These are phyloP conservation scores for Paedocypris micromegethes DNA, from an alignment of 2,797 vertebrate species.

Conservation along the genomic window DNA sequence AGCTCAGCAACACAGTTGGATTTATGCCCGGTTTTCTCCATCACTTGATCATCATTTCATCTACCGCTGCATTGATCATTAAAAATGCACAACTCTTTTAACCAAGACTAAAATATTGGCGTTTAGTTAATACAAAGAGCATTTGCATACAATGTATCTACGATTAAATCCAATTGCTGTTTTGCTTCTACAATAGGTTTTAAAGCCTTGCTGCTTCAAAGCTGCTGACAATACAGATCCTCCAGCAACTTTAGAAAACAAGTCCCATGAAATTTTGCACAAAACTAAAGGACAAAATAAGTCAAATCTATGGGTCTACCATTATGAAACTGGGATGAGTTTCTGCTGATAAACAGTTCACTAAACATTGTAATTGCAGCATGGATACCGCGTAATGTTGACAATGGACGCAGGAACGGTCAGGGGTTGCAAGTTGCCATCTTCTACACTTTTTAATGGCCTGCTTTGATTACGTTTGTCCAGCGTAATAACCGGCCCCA, in stretches of 20 bases:
- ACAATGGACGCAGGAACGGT: conserved; percentile 9
- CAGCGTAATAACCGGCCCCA: conserved; percentile 41
- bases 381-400: neutral
- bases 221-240: neutral
- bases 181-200: neutral
- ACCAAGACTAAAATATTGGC: neutral
- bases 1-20: neutral
- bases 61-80: conserved; percentile 1
- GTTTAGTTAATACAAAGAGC: no score
- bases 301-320: conserved; percentile 16
- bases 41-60: neutral
- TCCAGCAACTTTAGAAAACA: conserved; percentile 9
- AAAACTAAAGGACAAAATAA: conserved; percentile 10
- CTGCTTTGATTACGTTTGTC: conserved; percentile 20
- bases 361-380: conserved; percentile 5
- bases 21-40: conserved; percentile 8
- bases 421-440: conserved; percentile 1
- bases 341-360: conserved; percentile 6
- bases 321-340: conserved; percentile 10
- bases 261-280: neutral
- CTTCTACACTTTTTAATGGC: conserved; percentile 17
- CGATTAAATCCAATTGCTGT: neutral
- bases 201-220: neutral
- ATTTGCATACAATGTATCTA: no score
- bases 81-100: conserved; percentile 3